phyloP scores from a whole-genome alignment of 2,888 invertebrate genomes.

The Electrophaes corylata region DNA sequence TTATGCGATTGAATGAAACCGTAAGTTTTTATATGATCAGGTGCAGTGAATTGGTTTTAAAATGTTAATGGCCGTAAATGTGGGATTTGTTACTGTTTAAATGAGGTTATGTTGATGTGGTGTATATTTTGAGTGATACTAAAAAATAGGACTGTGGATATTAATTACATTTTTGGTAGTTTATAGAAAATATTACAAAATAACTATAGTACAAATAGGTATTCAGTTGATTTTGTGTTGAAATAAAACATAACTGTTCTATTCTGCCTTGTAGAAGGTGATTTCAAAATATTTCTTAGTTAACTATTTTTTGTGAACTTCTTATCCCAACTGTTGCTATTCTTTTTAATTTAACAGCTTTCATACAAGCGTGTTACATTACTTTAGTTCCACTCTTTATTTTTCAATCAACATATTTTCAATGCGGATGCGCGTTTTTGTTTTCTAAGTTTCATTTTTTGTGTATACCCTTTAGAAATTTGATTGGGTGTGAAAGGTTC shows the following conservation, averaged over 20 bases:
- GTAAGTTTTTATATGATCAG: slow-evolving; percentile 29
- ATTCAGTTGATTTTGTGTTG: background rate
- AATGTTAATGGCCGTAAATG: slow-evolving; percentile 24
- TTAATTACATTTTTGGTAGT: too few relatives aligned
- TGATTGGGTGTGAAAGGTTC: slow-evolving; percentile 79
- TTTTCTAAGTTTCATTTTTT: slow-evolving; percentile 56
- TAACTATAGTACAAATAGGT: too few relatives aligned
- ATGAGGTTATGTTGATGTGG: slow-evolving; percentile 6
- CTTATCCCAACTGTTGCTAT: slow-evolving; percentile 10
- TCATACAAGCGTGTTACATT: slow-evolving; percentile 51
- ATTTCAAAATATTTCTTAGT: background rate
- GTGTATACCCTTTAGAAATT: slow-evolving; percentile 63
- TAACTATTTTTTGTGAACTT: background rate
- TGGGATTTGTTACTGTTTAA: slow-evolving; percentile 25
- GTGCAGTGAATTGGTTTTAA: slow-evolving; percentile 28
- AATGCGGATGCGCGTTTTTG: slow-evolving; percentile 64
- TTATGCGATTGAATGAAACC: slow-evolving; percentile 22
- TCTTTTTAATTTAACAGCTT: slow-evolving; percentile 17
- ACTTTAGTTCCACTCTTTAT: slow-evolving; percentile 76
- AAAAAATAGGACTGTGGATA: slow-evolving; percentile 3
- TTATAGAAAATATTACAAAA: too few relatives aligned
- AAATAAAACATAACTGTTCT: too few relatives aligned
- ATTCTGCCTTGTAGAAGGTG: too few relatives aligned
- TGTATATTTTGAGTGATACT: slow-evolving; percentile 9
- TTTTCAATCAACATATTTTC: slow-evolving; percentile 80